Conservation (phyloP, 1,140 invertebrate genomes). For the Maniola jurtina region DNA sequence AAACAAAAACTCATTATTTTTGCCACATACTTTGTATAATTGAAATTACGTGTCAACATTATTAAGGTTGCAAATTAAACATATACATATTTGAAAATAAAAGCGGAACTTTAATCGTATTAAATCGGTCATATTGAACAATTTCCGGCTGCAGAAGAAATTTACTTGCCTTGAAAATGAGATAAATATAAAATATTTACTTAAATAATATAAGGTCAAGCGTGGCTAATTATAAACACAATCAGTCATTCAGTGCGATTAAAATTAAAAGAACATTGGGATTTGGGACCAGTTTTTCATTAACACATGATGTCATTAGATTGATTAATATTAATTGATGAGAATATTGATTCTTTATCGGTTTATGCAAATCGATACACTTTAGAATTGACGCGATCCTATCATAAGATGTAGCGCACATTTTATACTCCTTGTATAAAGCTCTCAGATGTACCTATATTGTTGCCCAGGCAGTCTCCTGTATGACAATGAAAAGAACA, state of each 20-base stretch:
- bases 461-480: too few species aligned
- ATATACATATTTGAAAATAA: neutral
- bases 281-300: neutral
- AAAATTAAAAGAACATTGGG: neutral
- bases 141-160: neutral
- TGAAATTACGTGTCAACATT: neutral
- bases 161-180: neutral
- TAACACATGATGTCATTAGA: neutral
- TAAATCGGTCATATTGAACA: neutral
- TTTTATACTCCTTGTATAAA: too few species aligned
- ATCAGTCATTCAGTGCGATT: neutral
- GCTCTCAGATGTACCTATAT: too few species aligned
- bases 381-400: neutral
- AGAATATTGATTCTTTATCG: neutral
- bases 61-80: neutral
- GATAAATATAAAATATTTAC: neutral
- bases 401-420: neutral
- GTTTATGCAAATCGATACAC: slow-evolving; percentile 2
- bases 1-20: too few species aligned
- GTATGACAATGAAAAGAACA: too few species aligned
- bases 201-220: neutral
- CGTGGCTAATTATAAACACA: neutral
- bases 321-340: slow-evolving; percentile 1
- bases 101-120: neutral
- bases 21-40: too few species aligned